Evolutionary conservation across 2,797 vertebrate species (phyloP).

Genomic region (Salarias fasciatus): DNA sequence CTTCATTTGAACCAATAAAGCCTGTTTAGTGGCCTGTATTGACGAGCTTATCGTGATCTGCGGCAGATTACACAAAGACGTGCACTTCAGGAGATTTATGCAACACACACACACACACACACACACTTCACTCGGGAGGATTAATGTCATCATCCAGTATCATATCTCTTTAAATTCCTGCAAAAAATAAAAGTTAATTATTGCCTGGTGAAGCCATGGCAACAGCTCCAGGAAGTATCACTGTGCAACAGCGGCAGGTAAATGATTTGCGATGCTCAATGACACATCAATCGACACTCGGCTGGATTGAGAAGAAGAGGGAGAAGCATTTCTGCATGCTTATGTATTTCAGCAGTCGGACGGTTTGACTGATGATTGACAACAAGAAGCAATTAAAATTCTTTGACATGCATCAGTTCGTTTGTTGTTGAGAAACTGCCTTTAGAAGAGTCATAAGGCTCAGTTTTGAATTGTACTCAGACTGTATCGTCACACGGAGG

Average conservation of each 20-base stretch:
- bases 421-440: no score
- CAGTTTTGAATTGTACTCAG: no score
- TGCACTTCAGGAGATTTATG: not conserved
- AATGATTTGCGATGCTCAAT: slow-evolving; percentile 11
- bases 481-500: no score
- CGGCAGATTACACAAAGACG: not conserved
- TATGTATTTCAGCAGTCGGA: no score
- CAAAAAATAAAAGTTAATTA: not conserved
- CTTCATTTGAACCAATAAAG: slow-evolving; percentile 14
- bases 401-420: no score
- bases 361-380: no score
- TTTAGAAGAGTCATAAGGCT: no score
- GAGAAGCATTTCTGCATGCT: no score
- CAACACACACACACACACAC: not conserved
- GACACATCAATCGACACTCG: not conserved
- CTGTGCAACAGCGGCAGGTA: not conserved
- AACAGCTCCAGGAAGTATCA: slow-evolving; percentile 10
- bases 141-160: not conserved
- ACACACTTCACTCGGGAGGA: not conserved
- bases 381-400: no score
- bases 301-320: no score
- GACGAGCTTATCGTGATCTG: slow-evolving; percentile 9
- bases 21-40: not conserved
- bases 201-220: not conserved
- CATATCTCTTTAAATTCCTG: not conserved